Evolutionary conservation across 2,113 vertebrate species (phyloP).

Genomic region (Hiodon tergisus): DNA sequence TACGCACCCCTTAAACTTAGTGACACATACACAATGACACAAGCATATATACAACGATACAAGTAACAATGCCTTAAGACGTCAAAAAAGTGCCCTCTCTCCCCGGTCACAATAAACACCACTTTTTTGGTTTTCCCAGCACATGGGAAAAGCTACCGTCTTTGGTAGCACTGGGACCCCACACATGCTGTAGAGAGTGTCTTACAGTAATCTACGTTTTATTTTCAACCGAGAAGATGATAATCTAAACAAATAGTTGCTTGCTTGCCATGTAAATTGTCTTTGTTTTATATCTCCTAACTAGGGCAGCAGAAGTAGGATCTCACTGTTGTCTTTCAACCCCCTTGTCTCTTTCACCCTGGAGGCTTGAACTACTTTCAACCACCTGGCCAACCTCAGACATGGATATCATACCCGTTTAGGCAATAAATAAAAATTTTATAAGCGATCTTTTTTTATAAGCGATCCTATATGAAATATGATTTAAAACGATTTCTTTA

Average conservation of each 20-base stretch:
- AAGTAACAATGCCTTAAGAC: no score
- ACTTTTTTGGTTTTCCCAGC: no score
- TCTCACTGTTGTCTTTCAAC: slow-evolving; percentile 68
- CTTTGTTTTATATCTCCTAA: slow-evolving; percentile 58
- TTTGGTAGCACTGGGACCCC: no score
- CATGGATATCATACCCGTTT: neutral
- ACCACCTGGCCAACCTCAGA: slow-evolving; percentile 53
- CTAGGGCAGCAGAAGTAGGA: slow-evolving; percentile 73
- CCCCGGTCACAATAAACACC: no score
- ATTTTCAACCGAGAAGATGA: slow-evolving; percentile 48
- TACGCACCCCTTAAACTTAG: neutral
- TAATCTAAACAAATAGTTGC: slow-evolving; percentile 39
- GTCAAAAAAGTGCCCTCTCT: no score
- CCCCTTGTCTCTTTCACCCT: slow-evolving; percentile 46
- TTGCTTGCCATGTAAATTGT: slow-evolving; percentile 61
- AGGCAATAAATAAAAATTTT: neutral
- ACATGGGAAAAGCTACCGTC: no score
- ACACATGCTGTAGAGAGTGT: slow-evolving; percentile 1
- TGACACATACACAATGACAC: neutral
- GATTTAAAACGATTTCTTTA: neutral
- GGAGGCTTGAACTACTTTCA: slow-evolving; percentile 70
- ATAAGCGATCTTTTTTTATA: neutral
- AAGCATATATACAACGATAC: no score
- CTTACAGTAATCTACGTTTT: slow-evolving; percentile 36
- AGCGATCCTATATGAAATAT: neutral